Conservation (phyloP, 2,888 invertebrate species). For the Neoitamus cyanurus region DNA sequence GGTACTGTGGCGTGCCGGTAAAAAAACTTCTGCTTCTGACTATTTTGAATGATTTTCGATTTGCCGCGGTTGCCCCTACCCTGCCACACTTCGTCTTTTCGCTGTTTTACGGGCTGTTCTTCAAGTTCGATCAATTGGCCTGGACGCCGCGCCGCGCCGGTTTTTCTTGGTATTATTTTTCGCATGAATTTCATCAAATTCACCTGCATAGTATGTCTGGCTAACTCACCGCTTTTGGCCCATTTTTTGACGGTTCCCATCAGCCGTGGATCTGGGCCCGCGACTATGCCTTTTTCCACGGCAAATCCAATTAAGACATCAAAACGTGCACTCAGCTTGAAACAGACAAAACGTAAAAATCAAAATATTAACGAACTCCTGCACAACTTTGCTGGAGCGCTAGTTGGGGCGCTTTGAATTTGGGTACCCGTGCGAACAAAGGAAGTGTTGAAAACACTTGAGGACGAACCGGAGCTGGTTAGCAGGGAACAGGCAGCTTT, state of each 20-base stretch:
- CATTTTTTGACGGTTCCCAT: neutral
- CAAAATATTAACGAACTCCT: constrained; percentile 14
- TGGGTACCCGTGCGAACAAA: constrained; percentile 4
- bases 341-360: constrained; percentile 11
- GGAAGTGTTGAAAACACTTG: constrained; percentile 15
- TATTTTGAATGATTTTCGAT: constrained; percentile 35
- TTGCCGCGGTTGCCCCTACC: neutral
- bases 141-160: neutral
- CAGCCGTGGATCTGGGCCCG: neutral
- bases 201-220: constrained; percentile 36
- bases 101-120: neutral
- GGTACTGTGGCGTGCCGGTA: neutral
- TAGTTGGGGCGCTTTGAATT: neutral
- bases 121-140: constrained; percentile 1
- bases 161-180: constrained; percentile 2
- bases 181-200: constrained; percentile 38
- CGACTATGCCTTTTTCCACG: neutral
- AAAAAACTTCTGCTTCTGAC: neutral
- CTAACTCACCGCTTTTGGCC: neutral
- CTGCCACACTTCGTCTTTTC: neutral
- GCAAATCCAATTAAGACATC: constrained; percentile 45
- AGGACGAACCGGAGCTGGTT: neutral
- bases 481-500: neutral
- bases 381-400: neutral
- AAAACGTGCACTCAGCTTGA: constrained; percentile 27